Conservation (phyloP, 2,888 invertebrate genomes). For the Tuberolachnus salignus region DNA sequence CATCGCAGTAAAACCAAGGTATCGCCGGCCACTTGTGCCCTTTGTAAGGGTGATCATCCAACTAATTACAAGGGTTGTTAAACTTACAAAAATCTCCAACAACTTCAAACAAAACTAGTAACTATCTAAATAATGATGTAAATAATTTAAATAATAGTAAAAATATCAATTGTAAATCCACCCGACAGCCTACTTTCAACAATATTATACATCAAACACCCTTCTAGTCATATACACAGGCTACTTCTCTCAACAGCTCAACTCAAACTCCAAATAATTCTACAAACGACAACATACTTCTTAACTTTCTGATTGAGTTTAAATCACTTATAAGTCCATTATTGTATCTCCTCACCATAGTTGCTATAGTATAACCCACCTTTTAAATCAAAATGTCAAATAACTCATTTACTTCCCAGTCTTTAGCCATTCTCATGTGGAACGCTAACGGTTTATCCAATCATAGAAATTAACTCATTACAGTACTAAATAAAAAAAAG, state of each 20-base stretch:
- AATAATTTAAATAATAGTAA: background rate
- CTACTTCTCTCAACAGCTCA: background rate
- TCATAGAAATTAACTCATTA: conserved; percentile 4
- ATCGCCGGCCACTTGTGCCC: conserved; percentile 2
- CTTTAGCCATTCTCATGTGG: conserved; percentile 26
- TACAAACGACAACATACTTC: background rate
- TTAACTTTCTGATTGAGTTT: conserved; percentile 14
- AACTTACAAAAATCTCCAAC: conserved; percentile 5
- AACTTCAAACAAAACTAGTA: conserved; percentile 8
- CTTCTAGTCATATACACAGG: background rate
- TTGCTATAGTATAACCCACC: no score
- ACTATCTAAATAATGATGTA: background rate
- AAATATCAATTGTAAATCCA: conserved; percentile 4
- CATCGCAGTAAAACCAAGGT: background rate
- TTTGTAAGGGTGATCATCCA: background rate
- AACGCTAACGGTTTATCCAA: conserved; percentile 21
- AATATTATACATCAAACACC: background rate
- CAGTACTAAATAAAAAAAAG: conserved; percentile 7
- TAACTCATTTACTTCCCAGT: conserved; percentile 27
- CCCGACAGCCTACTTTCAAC: background rate
- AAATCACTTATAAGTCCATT: conserved; percentile 16
- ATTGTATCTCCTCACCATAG: conserved; percentile 1
- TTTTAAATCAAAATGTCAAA: background rate
- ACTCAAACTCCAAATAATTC: background rate
- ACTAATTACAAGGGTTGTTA: conserved; percentile 7